phyloP scores from a whole-genome alignment of 2,113 vertebrate species.

The Apus apus region DNA sequence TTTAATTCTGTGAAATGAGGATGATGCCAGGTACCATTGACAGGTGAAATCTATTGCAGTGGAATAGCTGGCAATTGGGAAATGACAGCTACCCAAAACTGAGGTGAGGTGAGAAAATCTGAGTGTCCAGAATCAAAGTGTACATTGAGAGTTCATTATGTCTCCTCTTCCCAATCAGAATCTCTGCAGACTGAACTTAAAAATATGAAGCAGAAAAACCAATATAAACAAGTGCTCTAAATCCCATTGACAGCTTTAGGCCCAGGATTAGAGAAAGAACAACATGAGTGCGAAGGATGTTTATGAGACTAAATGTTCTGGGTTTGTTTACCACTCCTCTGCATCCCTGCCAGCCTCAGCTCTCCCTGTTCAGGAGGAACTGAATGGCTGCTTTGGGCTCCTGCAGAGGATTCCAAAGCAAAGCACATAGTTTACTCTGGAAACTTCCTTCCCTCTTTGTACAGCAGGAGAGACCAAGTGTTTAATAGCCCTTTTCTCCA shows the following conservation, averaged over 20 bases:
- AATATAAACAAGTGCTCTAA: background rate
- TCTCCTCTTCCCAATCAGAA: background rate
- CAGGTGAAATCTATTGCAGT: background rate
- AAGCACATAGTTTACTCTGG: background rate
- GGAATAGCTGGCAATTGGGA: background rate
- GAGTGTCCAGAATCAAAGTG: fast-evolving
- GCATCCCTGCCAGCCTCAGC: conserved; percentile 6
- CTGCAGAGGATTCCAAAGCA: background rate
- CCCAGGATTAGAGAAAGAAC: background rate
- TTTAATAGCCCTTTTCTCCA: background rate
- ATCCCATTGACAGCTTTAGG: conserved; percentile 42
- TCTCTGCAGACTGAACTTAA: background rate
- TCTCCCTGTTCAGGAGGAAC: background rate
- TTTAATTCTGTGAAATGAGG: background rate
- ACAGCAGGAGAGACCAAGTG: background rate
- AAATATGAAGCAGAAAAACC: background rate
- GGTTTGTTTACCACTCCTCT: conserved; percentile 49
- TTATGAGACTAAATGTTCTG: conserved; percentile 53
- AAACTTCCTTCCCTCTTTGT: background rate
- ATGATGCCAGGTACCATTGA: background rate
- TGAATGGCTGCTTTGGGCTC: background rate
- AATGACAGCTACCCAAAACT: background rate
- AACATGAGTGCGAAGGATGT: conserved; percentile 44
- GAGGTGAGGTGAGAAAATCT: background rate
- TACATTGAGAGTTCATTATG: background rate